A percentile compares a stretch with the other conserved stretches of the same genome.
Conservation (phyloP, 2,113 vertebrate genomes). For the Trogon surrucura region DNA sequence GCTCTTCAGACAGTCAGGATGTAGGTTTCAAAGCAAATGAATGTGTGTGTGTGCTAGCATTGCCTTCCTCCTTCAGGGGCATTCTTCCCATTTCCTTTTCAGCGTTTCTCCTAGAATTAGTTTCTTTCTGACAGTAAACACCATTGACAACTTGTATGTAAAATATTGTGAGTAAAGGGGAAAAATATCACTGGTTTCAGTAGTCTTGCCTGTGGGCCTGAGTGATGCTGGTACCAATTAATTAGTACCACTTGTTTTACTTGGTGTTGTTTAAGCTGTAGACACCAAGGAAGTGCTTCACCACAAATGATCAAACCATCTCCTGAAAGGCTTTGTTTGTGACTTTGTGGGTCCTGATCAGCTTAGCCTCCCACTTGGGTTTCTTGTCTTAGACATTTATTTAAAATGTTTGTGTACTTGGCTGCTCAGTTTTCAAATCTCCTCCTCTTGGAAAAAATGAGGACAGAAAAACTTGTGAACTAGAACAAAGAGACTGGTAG, state of each 20-base stretch:
- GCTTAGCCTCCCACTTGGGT: background rate
- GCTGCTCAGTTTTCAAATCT: background rate
- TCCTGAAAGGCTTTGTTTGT: background rate
- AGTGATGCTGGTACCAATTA: background rate
- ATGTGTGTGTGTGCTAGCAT: background rate
- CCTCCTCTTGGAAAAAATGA: background rate
- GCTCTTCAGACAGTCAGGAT: background rate
- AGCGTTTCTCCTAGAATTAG: slow-evolving; percentile 30
- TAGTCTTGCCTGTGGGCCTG: background rate
- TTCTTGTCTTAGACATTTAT: background rate
- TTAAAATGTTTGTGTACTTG: background rate
- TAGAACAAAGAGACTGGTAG: background rate
- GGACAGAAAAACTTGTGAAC: background rate
- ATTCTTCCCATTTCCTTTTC: slow-evolving; percentile 43
- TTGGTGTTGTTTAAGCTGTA: background rate
- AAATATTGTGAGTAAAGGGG: background rate
- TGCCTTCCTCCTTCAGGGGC: background rate
- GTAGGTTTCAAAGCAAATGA: slow-evolving; percentile 12
- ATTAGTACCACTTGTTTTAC: background rate
- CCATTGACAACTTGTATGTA: background rate
- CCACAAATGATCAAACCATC: background rate
- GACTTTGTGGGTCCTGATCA: background rate
- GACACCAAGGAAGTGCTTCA: background rate
- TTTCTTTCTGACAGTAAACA: background rate
- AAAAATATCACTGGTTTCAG: background rate